phyloP scores from a whole-genome alignment of 1,140 invertebrate genomes.

The Acromyrmex heyeri region DNA sequence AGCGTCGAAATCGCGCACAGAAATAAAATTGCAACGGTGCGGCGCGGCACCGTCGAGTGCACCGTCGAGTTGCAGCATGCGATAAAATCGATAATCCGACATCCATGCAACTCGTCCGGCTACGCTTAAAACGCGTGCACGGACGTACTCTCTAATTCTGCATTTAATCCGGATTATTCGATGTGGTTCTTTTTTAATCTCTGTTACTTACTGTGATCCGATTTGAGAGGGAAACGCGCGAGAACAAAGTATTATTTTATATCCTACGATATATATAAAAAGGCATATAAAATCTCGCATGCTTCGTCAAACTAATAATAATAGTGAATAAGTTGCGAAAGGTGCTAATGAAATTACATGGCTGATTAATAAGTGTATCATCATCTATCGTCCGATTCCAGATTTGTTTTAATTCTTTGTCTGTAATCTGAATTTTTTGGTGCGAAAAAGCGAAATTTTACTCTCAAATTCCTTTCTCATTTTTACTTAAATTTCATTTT shows the following conservation, averaged over 20 bases:
- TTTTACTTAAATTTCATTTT: no score
- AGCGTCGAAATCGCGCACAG: slow-evolving; percentile 60
- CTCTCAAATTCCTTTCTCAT: no score
- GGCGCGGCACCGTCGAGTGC: not conserved
- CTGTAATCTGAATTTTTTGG: no score
- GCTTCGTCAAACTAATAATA: not conserved
- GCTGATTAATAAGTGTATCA: not conserved
- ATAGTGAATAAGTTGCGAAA: not conserved
- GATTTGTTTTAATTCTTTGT: not conserved
- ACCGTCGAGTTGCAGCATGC: slow-evolving; percentile 36
- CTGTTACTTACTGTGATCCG: slow-evolving; percentile 30
- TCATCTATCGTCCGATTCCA: not conserved
- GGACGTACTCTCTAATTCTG: slow-evolving; percentile 55
- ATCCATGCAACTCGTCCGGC: slow-evolving; percentile 58
- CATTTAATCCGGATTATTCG: slow-evolving; percentile 61
- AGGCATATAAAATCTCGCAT: not conserved
- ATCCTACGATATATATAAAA: not conserved
- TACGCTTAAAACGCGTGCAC: slow-evolving; percentile 52
- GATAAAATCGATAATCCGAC: slow-evolving; percentile 70
- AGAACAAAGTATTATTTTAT: slow-evolving; percentile 30
- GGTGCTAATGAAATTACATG: slow-evolving; percentile 2
- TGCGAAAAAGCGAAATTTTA: no score
- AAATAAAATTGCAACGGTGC: slow-evolving; percentile 64
- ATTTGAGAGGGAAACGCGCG: slow-evolving; percentile 20
- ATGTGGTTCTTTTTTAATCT: slow-evolving; percentile 29